phyloP scores from a whole-genome alignment of 1,140 invertebrate genomes.

The Sitophilus oryzae region DNA sequence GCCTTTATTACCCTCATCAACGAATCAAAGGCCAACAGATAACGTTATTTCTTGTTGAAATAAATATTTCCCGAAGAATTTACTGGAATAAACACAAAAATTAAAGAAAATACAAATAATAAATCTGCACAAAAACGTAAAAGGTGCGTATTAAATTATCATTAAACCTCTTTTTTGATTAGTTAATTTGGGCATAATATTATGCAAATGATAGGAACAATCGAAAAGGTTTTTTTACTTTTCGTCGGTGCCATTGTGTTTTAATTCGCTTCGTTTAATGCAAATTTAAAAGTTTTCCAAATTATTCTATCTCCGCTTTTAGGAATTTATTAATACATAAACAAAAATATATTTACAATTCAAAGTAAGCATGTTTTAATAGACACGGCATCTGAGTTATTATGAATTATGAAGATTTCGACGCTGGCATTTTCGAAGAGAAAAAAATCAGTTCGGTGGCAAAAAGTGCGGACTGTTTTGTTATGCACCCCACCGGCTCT shows the following conservation, averaged over 20 bases:
- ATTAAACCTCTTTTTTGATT: constrained; percentile 2
- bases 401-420: constrained; percentile 17
- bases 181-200: constrained; percentile 15
- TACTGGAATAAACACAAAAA: too few relatives aligned
- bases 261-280: constrained; percentile 27
- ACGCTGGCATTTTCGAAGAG: constrained; percentile 6
- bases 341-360: constrained; percentile 39
- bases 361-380: constrained; percentile 39
- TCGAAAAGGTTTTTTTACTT: constrained; percentile 19
- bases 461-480: constrained; percentile 41
- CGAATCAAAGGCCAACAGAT: constrained; percentile 3
- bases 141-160: constrained; percentile 9
- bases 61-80: too few relatives aligned
- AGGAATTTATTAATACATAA: constrained; percentile 34
- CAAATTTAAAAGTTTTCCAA: constrained; percentile 29
- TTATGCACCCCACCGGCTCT: constrained; percentile 41
- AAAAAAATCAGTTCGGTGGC: constrained; percentile 33
- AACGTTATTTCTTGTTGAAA: too few relatives aligned
- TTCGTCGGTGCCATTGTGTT: constrained; percentile 23
- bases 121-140: neutral
- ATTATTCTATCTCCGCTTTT: constrained; percentile 22
- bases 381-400: constrained; percentile 24
- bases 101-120: too few relatives aligned
- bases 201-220: constrained; percentile 20
- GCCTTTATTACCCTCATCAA: constrained; percentile 19